Base-by-base conservation (phyloP, 2,888 invertebrate genomes). In the Campoplex nolae region DNA sequence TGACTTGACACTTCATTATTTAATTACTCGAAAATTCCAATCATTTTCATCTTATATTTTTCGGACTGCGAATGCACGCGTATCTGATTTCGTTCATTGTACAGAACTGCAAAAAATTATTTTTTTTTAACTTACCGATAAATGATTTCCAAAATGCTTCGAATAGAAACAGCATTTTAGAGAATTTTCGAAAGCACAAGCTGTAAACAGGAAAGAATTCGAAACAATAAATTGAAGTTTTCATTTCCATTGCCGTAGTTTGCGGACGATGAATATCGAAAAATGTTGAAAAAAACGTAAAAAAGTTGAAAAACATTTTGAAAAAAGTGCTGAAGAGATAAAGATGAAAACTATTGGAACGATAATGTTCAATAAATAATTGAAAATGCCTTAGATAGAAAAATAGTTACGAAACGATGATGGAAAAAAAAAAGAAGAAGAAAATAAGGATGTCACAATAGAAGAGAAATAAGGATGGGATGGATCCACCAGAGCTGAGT, bases 371-470 rank as follows among this genome's bases (percentile, higher is more conserved):
- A 62, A 62, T 62, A 62, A 32, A 62, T 62, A 0, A 6, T 32
- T 1, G 9, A 13, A 62, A 32, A 62, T 32, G 13, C 32, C 32
- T 13, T 13, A 32, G 42, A 42, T 23, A 9, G 9, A 23, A 16
- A 75, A 62, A 23, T 38, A 65, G 13, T 54, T n/a, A 2, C 18
- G 48, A 38, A 58, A 58, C 62, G 56, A 51, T 6, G 16, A 16
- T 18, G 48, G n/a, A 77, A 84, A 78, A 70, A 73, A 81, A 73
- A 68, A 42, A 58, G 32, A 23, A 23, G 48, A 32, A 56, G 32
- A 83, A 84, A 78, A 74, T 73, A 81, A 73, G 62, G 28, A 83
- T 73, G 76, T 51, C 51, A 76, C 77, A 35, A 23, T 23, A 68
- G 70, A 56, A 45, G 65, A 23, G 51, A 74, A 35, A 58, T 42